phyloP scores from a whole-genome alignment of 2,797 vertebrate species.

The Masticophis lateralis region DNA sequence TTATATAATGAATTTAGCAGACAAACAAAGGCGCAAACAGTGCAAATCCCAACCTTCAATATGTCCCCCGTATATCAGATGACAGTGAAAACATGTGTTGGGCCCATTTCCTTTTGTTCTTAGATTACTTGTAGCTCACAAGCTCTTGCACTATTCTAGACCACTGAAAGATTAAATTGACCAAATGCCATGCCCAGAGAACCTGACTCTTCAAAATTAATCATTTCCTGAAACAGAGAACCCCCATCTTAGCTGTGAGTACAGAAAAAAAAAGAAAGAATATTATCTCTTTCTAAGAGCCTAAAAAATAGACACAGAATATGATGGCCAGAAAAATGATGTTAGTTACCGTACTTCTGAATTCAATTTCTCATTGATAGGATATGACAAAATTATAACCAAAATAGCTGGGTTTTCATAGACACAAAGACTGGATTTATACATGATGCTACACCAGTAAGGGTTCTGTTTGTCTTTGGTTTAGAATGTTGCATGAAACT shows the following conservation, averaged over 20 bases:
- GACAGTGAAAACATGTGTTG: constrained; percentile 29
- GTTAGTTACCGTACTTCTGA: background rate
- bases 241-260: background rate
- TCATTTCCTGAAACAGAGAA: background rate
- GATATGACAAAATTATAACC: background rate
- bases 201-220: background rate
- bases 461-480: background rate
- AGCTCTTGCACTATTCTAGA: background rate
- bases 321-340: background rate
- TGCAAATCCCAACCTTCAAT: background rate
- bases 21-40: background rate
- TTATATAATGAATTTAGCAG: constrained; percentile 36
- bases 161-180: background rate
- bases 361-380: background rate
- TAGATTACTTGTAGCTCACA: background rate
- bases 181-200: background rate
- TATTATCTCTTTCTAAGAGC: background rate
- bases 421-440: background rate
- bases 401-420: background rate
- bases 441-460: background rate
- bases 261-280: background rate
- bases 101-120: constrained; percentile 16
- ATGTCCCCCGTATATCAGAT: constrained; percentile 23
- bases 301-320: background rate
- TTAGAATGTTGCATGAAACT: background rate